Evolutionary conservation across 2,888 invertebrate species (phyloP), one percentile per base, ranked within the genome.

Genomic region (Lamellibrachia columna): DNA sequence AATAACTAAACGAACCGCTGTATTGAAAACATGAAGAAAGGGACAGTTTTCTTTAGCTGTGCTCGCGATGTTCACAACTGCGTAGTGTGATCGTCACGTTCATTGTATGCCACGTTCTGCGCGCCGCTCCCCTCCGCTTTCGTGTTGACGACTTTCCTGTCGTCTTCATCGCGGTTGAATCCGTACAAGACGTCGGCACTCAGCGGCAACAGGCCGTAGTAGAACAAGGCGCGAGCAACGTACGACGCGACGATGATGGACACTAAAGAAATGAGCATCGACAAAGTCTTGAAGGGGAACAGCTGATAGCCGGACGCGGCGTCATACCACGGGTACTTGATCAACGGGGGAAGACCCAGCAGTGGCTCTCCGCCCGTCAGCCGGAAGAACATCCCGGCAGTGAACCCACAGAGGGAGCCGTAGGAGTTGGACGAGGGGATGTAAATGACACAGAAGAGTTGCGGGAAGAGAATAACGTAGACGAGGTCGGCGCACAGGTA

Each of bases 401-500:
- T 22, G 60, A 90, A 93, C 22, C 97, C 97, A 9, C 95, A 95
- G 92, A 99, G 97, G 90, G 99, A 99, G 60, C 99, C 99, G 97
- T 99, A 99, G 9, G 99, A 99, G 97, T 99, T 99, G 97, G 60
- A 60, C 3, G 60, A 60, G 0, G 1, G 60, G 60, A 60, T 60
- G 60, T 60, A 60, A 7, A 55, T 55, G 95, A 99, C 99, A 98
- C 99, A 99, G 95, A 99, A 97, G 53, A 99, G 97, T 90, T 93
- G 93, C 0, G 99, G 99, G 97, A 99, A 99, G 95, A 99, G 97
- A 96, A 99, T 99, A 94, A 99, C 99, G 97, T 99, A 99, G 94
- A 99, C 99, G 96, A 99, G 97, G 97, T 99, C 99, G 91, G 99
- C 99, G 97, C 99, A 99, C 98, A 99, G 98, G 94, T 98, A 99